phyloP scores from a whole-genome alignment of 2,797 vertebrate genomes.

The Pseudocheirus occidentalis region DNA sequence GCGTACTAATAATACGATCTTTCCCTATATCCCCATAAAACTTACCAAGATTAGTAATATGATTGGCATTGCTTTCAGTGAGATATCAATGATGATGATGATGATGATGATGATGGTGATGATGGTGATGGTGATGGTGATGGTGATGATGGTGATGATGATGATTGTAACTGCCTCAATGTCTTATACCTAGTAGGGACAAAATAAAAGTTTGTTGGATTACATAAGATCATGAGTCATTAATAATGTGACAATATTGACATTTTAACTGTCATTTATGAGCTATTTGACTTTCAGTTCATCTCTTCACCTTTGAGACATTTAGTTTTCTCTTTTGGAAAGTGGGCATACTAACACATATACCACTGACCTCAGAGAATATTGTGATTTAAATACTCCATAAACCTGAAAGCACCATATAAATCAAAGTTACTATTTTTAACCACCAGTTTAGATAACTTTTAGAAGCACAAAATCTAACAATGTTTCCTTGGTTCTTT shows the following conservation, averaged over 20 bases:
- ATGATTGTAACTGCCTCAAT: neutral
- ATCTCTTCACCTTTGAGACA: neutral
- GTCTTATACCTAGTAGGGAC: neutral
- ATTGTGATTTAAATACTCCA: neutral
- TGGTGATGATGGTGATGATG: neutral
- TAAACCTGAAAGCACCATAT: neutral
- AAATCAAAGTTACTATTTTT: neutral
- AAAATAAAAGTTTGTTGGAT: neutral
- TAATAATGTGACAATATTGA: neutral
- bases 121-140: fast-evolving
- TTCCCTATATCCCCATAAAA: neutral
- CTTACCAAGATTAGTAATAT: neutral
- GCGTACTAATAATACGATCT: neutral
- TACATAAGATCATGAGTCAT: neutral
- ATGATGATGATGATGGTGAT: fast-evolving
- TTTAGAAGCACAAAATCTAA: neutral
- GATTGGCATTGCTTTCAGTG: neutral
- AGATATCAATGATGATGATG: neutral
- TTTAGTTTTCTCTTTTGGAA: neutral
- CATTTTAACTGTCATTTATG: neutral
- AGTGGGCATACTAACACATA: neutral
- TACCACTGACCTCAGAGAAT: neutral
- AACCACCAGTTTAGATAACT: neutral
- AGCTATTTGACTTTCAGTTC: neutral
- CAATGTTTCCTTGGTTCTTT: neutral